Evolutionary conservation across 2,888 invertebrate genomes (phyloP).

Genomic region (Eupithecia insigniata): DNA sequence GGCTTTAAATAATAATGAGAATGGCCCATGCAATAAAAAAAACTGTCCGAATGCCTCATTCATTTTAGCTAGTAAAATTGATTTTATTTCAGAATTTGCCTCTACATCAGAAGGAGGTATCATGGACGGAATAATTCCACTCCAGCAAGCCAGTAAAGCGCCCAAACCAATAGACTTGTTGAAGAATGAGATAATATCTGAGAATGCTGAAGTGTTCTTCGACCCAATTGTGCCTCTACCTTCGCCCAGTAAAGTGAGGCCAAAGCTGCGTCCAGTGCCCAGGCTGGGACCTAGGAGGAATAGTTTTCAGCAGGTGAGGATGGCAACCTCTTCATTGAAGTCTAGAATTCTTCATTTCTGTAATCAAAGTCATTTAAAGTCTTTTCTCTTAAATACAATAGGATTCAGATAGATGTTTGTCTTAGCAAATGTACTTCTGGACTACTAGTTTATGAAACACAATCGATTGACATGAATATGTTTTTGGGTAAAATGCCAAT

Average conservation of each 20-base stretch:
- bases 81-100: slow-evolving; percentile 60
- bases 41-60: neutral
- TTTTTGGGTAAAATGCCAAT: too few relatives aligned
- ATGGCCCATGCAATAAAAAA: neutral
- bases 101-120: slow-evolving; percentile 66
- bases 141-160: slow-evolving; percentile 57
- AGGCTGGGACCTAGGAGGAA: slow-evolving; percentile 87
- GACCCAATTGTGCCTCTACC: slow-evolving; percentile 82
- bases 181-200: slow-evolving; percentile 77
- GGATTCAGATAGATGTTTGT: too few relatives aligned
- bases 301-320: slow-evolving; percentile 69
- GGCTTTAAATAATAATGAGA: neutral
- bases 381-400: too few relatives aligned
- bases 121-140: slow-evolving; percentile 77
- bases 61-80: neutral
- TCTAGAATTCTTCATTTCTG: neutral
- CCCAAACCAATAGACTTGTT: slow-evolving; percentile 70
- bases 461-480: too few relatives aligned
- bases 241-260: slow-evolving; percentile 86
- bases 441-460: too few relatives aligned
- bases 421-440: too few relatives aligned
- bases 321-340: neutral
- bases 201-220: slow-evolving; percentile 76
- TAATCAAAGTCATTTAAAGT: too few relatives aligned
- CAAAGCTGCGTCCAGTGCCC: slow-evolving; percentile 88